Evolutionary conservation across 2,113 vertebrate species (phyloP).

Genomic region (Silurus asotus): DNA sequence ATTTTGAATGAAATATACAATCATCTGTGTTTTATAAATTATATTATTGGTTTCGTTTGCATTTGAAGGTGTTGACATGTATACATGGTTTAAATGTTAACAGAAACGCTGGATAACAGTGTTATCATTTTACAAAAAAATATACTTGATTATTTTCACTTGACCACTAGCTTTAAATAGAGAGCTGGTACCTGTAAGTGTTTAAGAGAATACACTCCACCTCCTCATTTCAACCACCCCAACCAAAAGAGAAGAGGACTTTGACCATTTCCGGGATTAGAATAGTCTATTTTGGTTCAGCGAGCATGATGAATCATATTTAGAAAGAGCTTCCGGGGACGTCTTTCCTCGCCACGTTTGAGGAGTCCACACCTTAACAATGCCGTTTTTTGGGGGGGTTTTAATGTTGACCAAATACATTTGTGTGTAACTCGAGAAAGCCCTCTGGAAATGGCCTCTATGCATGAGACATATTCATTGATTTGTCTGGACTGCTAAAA

Average conservation of each 20-base stretch:
- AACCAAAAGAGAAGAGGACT: slow-evolving; percentile 60
- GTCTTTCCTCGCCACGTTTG: slow-evolving; percentile 46
- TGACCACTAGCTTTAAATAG: slow-evolving; percentile 53
- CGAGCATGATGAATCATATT: slow-evolving; percentile 57
- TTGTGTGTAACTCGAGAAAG: slow-evolving; percentile 58
- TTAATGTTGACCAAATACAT: slow-evolving; percentile 56
- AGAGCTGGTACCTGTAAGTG: slow-evolving; percentile 63
- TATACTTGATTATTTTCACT: slow-evolving; percentile 57
- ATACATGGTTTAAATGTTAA: background rate
- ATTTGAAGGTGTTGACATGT: background rate
- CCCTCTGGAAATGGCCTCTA: slow-evolving; percentile 39
- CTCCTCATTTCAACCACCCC: slow-evolving; percentile 56
- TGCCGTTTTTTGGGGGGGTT: slow-evolving; percentile 53
- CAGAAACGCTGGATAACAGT: background rate
- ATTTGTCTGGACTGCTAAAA: slow-evolving; percentile 47
- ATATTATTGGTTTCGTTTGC: background rate
- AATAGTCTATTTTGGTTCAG: slow-evolving; percentile 44
- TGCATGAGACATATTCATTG: slow-evolving; percentile 42
- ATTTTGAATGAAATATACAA: background rate
- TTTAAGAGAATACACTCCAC: slow-evolving; percentile 52
- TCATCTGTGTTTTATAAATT: background rate
- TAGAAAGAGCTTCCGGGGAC: slow-evolving; percentile 47
- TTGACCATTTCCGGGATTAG: slow-evolving; percentile 42
- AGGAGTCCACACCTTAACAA: slow-evolving; percentile 44
- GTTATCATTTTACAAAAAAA: background rate